Percentiles rank a stretch among this genome's conserved stretches.
phyloP scores from a whole-genome alignment of 2,113 vertebrate genomes.

The Anseranas semipalmata region DNA sequence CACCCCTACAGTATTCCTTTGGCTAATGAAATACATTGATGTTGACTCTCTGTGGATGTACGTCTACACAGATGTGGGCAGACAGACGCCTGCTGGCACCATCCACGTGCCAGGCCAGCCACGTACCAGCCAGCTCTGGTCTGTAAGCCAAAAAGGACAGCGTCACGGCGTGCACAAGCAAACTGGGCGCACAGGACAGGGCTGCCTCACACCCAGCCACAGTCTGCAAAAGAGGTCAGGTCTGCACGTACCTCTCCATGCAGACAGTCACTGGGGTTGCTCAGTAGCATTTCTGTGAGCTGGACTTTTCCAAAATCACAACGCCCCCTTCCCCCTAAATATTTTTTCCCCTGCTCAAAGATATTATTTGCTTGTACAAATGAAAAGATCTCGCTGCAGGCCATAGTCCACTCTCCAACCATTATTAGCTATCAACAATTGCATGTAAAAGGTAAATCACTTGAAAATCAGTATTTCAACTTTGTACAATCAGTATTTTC shows the following conservation, averaged over 20 bases:
- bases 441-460: background rate
- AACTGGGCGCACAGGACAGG: background rate
- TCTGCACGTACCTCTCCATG: background rate
- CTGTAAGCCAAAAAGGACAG: background rate
- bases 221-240: background rate
- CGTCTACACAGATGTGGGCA: rapidly evolving
- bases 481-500: background rate
- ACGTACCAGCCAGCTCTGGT: background rate
- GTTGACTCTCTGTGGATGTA: background rate
- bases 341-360: background rate
- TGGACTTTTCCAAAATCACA: background rate
- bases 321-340: background rate
- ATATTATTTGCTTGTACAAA: background rate
- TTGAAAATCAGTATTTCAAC: background rate
- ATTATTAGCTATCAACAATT: background rate
- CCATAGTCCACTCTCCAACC: background rate
- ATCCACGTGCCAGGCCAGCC: background rate
- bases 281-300: background rate
- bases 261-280: background rate
- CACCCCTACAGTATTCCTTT: background rate
- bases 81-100: background rate
- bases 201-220: background rate
- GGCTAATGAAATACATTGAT: background rate
- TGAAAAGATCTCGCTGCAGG: background rate
- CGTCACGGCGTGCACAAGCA: background rate